Base-by-base conservation (phyloP, 2,888 invertebrate species). In the Anoncus sp. region DNA sequence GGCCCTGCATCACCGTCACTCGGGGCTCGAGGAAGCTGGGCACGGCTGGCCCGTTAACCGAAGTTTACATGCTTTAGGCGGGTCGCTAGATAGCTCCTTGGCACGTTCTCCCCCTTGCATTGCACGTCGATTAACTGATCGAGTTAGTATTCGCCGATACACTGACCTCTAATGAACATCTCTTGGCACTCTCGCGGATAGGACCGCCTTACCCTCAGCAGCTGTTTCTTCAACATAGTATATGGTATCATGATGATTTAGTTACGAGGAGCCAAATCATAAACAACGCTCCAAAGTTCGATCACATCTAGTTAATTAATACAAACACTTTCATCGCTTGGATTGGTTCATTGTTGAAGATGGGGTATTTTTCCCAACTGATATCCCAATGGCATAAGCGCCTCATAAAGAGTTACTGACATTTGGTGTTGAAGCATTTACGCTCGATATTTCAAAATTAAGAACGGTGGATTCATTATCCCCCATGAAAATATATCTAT, bases 21-120 rank as follows among this genome's bases (percentile, higher is more conserved):
- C 12, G 27, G 20, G 31, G n/a, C 24, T 22, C 35, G 6, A 55
- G 49, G 70, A 72, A 67, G 65, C 72, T 81, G 74, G n/a, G n/a
- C n/a, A 82, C 74, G 77, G 75, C 45, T 65, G 60, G 62, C 71
- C 47, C 69, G 77, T 82, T 81, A 79, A 78, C 77, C 70, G 62
- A 73, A 73, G 73, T 70, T 77, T 77, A 80, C 79, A 81, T 67
- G 80, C 76, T 70, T 65, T 80, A 79, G 80, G 77, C 76, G 77
- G 60, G 57, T 74, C 71, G 47, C 53, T 71, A 57, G 71, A 70
- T 60, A 45, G 49, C 45, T 63, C 67, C 60, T 70, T 47, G 59
- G 35, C n/a, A 59, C 38, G 73, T 70, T 62, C 38, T 51, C 65
- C 69, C 49, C 38, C n/a, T 35, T 57, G 27, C 49, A 57, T 38